These are phyloP conservation scores for Rhinella marina DNA, from an alignment of 2,797 vertebrate species.

Conservation along the genomic window DNA sequence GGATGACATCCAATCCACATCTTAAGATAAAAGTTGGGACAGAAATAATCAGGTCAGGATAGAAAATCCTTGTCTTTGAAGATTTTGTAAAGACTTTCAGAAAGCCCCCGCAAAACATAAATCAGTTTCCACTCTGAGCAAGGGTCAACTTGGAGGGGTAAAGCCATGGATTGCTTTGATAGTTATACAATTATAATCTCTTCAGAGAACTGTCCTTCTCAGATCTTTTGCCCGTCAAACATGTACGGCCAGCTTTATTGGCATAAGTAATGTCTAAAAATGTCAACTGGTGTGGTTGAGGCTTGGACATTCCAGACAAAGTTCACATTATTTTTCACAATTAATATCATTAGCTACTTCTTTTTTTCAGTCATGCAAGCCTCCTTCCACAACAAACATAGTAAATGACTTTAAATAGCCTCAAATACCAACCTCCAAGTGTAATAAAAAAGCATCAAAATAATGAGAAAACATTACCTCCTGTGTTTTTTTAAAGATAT, in stretches of 20 bases:
- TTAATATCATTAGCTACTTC: neutral
- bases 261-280: neutral
- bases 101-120: neutral
- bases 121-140: neutral
- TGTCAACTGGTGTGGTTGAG: neutral
- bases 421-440: too few relatives aligned
- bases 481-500: neutral
- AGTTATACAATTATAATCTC: neutral
- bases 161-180: neutral
- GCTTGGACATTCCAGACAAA: neutral
- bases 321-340: neutral
- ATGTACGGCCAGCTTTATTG: neutral
- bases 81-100: neutral
- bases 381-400: too few relatives aligned
- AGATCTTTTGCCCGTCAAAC: neutral
- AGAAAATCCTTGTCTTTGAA: neutral
- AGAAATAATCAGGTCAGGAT: neutral
- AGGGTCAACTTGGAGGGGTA: neutral
- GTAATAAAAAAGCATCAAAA: too few relatives aligned
- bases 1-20: too few relatives aligned
- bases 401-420: too few relatives aligned
- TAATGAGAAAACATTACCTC: neutral
- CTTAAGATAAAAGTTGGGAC: neutral
- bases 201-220: neutral
- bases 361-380: too few relatives aligned